Evolutionary conservation across 2,888 invertebrate species (phyloP).

Genomic region (Scelioninae gen. 1): DNA sequence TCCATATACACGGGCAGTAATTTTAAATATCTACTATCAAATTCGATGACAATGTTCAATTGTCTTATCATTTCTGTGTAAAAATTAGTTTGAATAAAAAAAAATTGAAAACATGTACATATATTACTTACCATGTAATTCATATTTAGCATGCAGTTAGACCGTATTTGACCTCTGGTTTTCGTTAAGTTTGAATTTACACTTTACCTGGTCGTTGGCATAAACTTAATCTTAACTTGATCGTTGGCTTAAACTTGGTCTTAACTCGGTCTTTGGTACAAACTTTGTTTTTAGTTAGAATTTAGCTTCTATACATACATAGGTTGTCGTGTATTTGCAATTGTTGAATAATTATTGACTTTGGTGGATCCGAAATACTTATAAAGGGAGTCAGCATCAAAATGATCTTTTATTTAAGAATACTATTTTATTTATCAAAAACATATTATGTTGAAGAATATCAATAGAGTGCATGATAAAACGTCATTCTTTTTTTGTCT

Average conservation of each 20-base stretch:
- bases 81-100: no score
- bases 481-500: slow-evolving; percentile 41
- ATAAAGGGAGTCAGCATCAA: neutral
- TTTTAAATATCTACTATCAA: no score
- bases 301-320: slow-evolving; percentile 24
- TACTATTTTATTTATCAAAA: neutral
- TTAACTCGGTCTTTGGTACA: slow-evolving; percentile 57
- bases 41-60: neutral
- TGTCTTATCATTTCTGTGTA: neutral
- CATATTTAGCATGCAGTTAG: slow-evolving; percentile 53
- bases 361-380: neutral
- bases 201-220: slow-evolving; percentile 55
- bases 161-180: slow-evolving; percentile 54
- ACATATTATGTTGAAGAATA: slow-evolving; percentile 13
- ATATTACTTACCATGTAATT: slow-evolving; percentile 5
- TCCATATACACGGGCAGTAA: no score
- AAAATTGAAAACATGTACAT: no score
- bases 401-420: neutral
- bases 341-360: slow-evolving; percentile 53
- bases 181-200: slow-evolving; percentile 55
- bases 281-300: slow-evolving; percentile 62
- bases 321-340: slow-evolving; percentile 46
- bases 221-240: slow-evolving; percentile 56
- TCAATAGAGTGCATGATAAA: slow-evolving; percentile 44
- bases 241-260: slow-evolving; percentile 49